Percentiles rank a stretch among this genome's conserved stretches.
Conservation (phyloP, 2,888 invertebrate species). For the Dusona sp. region DNA sequence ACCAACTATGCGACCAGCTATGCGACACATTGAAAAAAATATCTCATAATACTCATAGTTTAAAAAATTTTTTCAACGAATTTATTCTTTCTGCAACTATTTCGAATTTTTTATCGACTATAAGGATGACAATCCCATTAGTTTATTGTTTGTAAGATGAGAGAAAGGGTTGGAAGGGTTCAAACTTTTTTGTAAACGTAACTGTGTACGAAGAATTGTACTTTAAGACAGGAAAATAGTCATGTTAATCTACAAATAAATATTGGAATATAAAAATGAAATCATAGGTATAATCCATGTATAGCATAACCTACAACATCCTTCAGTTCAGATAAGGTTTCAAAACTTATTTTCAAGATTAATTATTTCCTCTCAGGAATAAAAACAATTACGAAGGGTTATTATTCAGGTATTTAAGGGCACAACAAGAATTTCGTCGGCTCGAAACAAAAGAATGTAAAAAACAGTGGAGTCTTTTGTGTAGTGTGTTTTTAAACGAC, state of each 20-base stretch:
- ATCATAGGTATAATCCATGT: not conserved
- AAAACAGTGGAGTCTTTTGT: conserved; percentile 15
- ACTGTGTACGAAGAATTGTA: not conserved
- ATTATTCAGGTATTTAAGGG: not conserved
- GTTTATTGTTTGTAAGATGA: no score
- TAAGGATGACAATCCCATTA: not conserved
- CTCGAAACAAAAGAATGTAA: conserved; percentile 6
- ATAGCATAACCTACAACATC: not conserved
- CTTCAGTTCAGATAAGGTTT: not conserved
- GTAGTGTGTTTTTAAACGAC: not conserved
- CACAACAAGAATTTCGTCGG: not conserved
- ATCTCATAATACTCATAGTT: not conserved
- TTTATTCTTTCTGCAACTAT: not conserved
- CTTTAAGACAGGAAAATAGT: not conserved
- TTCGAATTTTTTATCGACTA: not conserved
- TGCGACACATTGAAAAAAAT: not conserved
- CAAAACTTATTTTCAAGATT: not conserved
- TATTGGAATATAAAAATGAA: not conserved
- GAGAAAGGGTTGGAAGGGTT: not conserved
- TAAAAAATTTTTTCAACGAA: not conserved
- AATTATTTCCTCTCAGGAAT: not conserved
- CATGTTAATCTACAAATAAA: not conserved
- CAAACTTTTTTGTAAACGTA: no score
- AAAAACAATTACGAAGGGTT: not conserved
- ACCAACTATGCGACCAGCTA: no score